These are phyloP conservation scores for Masnerella sp. DNA, from an alignment of 2,888 invertebrate species.

Conservation along the genomic window DNA sequence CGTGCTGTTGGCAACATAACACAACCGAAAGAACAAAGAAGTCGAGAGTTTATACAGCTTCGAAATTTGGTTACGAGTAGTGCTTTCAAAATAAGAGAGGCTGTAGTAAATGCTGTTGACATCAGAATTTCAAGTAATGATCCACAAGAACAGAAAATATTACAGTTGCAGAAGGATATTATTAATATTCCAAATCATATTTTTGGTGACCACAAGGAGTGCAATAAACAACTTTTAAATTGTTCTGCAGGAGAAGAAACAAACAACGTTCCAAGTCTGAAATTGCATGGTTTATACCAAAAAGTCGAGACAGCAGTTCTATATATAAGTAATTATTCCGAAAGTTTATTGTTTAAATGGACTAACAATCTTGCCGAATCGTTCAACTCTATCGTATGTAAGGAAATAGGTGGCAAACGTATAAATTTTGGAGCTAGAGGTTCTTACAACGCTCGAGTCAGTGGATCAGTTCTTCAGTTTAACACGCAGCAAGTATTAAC, in stretches of 20 bases:
- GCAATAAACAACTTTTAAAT: constrained; percentile 2
- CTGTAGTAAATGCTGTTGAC: constrained; percentile 16
- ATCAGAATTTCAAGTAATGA: neutral
- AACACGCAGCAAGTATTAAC: constrained; percentile 34
- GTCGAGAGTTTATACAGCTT: constrained; percentile 10
- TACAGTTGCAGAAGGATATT: constrained; percentile 19
- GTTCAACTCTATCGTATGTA: constrained; percentile 39
- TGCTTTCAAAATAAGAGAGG: constrained; percentile 10
- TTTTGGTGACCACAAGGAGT: constrained; percentile 26
- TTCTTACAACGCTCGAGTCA: constrained; percentile 15
- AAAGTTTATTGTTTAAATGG: constrained; percentile 4
- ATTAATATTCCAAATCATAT: constrained; percentile 10
- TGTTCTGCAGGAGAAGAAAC: too few species aligned
- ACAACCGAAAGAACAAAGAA: neutral
- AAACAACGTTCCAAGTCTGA: constrained; percentile 1
- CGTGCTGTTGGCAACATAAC: constrained; percentile 6
- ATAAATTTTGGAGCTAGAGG: constrained; percentile 20
- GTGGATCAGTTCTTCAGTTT: constrained; percentile 44
- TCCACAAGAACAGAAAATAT: neutral
- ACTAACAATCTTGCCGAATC: constrained; percentile 32
- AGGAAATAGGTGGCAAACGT: constrained; percentile 38
- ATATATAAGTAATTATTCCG: constrained; percentile 19
- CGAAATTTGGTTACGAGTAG: constrained; percentile 7
- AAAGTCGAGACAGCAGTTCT: constrained; percentile 2
- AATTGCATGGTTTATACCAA: constrained; percentile 5